Conservation (phyloP, 2,797 vertebrate genomes). For the Girardinus metallicus region DNA sequence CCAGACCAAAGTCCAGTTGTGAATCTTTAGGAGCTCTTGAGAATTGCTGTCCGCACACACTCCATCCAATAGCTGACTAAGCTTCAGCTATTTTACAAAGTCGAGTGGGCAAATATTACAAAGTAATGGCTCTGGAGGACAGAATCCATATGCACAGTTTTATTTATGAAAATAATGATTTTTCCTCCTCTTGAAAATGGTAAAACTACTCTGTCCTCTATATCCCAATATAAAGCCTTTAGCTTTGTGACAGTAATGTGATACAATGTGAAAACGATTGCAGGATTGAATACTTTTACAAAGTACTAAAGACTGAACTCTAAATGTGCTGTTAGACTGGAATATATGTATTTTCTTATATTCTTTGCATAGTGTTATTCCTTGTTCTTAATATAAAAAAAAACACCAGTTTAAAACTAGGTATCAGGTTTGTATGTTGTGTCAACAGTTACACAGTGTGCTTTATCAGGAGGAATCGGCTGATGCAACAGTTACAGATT, state of each 20-base stretch:
- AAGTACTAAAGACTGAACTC: not conserved
- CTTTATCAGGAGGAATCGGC: constrained; percentile 7
- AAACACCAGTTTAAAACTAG: not conserved
- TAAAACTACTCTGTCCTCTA: not conserved
- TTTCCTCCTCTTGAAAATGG: not conserved
- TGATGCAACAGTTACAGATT: constrained; percentile 25
- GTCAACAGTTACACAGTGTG: not conserved
- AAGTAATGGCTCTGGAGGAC: not conserved
- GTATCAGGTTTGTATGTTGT: not conserved
- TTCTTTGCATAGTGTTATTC: not conserved
- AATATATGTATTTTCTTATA: not conserved
- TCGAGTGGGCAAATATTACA: not conserved
- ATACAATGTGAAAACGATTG: not conserved
- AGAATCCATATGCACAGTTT: not conserved
- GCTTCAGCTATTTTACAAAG: not conserved
- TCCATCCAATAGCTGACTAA: constrained; percentile 1
- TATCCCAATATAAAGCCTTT: not conserved
- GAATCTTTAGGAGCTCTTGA: not conserved
- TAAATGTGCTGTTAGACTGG: constrained; percentile 10
- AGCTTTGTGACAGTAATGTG: not conserved
- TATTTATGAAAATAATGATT: not conserved
- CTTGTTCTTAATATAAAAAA: not conserved
- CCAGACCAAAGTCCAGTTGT: not conserved
- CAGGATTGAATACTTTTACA: not conserved
- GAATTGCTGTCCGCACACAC: not conserved